Evolutionary conservation across 2,797 vertebrate genomes (phyloP), one percentile per base, ranked within the genome.

Genomic region (Chromis chromis): DNA sequence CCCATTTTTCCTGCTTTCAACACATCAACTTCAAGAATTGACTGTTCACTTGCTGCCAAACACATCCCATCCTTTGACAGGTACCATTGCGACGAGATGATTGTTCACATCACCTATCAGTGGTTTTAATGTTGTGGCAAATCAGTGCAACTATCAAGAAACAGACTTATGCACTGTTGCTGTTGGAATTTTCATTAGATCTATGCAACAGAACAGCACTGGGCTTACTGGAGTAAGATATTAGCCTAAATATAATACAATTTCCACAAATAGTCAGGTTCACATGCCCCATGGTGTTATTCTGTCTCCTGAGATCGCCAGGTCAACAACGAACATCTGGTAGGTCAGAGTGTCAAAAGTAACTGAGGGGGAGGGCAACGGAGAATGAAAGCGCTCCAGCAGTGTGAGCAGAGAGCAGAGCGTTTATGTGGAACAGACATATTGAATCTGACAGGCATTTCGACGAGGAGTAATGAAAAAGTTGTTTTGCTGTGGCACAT

Each of bases 241-340:
- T 22, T 40, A 42, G 16, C n/a, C 19, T n/a, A 16, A 11, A 54
- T 11, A 10, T 1, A 17, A 66, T 16, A 56, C 46, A 39, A 11
- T 14, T 55, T 64, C 22, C 31, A 39, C 40, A 60, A 17, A 48
- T 22, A 11, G 52, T 21, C 50, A 55, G 27, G 46, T 69, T 79
- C 79, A 52, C 64, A 73, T 14, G 40, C 9, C 28, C 52, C 54
- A 14, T 28, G 27, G 42, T 77, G 74, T 64, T 82, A 50, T 71
- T 73, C 24, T 50, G 57, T 59, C 61, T 64, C 56, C 25, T 0
- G 59, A 78, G 75, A 67, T 54, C 16, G 0, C 0, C 42, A 24
- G 70, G 62, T 79, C 73, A 76, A 14, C 65, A 55, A 13, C 17
- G 36, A 77, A 79, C 84, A 86, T 87, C 81, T 84, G 86, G 39